Conservation (phyloP, 2,888 invertebrate genomes). For the Griposia aprilina region DNA sequence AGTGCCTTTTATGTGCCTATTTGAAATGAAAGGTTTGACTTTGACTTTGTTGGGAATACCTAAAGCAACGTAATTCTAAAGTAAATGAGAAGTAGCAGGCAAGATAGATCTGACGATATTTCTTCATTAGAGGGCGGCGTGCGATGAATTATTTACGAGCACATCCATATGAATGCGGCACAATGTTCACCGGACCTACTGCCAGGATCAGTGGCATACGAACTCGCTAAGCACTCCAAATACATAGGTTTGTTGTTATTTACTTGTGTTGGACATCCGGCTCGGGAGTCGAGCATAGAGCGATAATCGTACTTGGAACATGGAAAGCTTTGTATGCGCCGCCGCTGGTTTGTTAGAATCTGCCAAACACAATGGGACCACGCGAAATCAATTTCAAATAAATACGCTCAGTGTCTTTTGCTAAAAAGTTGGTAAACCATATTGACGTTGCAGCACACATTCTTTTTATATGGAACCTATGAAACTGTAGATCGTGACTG, state of each 20-base stretch:
- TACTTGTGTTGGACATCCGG: not conserved
- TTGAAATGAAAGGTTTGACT: too few species aligned
- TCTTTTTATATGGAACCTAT: not conserved
- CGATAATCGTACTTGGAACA: conserved; percentile 2
- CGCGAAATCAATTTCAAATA: not conserved
- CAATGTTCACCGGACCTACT: conserved; percentile 21
- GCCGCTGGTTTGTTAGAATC: not conserved
- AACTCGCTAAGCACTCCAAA: conserved; percentile 18
- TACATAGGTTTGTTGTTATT: conserved; percentile 1
- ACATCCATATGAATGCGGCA: conserved; percentile 54
- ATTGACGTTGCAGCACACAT: not conserved
- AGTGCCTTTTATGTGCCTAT: too few species aligned
- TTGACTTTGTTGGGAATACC: too few species aligned
- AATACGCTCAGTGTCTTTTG: not conserved
- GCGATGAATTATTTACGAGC: conserved; percentile 61
- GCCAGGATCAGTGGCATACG: conserved; percentile 3
- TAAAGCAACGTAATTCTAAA: conserved; percentile 15
- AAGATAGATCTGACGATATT: conserved; percentile 42
- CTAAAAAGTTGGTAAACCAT: not conserved
- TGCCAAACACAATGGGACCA: not conserved
- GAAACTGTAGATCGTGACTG: conserved; percentile 1
- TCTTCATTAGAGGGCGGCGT: conserved; percentile 56
- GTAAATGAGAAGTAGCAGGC: conserved; percentile 33
- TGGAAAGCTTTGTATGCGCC: not conserved
- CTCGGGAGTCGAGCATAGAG: not conserved